phyloP scores from a whole-genome alignment of 2,888 invertebrate genomes.

The Drosophila formosana region DNA sequence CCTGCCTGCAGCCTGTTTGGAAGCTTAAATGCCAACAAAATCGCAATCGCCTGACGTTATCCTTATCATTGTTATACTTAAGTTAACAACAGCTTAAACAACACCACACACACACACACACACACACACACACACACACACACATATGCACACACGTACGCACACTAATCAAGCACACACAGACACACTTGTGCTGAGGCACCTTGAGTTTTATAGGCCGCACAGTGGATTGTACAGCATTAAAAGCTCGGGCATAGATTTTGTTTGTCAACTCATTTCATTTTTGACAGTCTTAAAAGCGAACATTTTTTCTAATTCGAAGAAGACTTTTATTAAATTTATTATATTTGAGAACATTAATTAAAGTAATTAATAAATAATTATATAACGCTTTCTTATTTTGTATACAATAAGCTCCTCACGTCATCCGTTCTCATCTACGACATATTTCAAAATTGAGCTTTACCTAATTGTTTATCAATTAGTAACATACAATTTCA shows the following conservation, averaged over 20 bases:
- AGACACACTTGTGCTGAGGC: slow-evolving; percentile 12
- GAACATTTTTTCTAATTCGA: too few species aligned
- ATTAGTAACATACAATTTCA: too few species aligned
- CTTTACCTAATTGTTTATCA: too few species aligned
- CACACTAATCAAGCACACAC: slow-evolving; percentile 66
- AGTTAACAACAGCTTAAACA: slow-evolving; percentile 80
- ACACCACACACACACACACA: slow-evolving; percentile 38
- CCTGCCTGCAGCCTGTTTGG: slow-evolving; percentile 33
- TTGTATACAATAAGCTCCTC: too few species aligned
- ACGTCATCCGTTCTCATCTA: too few species aligned
- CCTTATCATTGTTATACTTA: slow-evolving; percentile 82
- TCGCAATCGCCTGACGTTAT: slow-evolving; percentile 72
- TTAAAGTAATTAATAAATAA: too few species aligned
- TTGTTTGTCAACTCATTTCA: neutral
- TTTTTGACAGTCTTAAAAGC: neutral
- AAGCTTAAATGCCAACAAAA: slow-evolving; percentile 63
- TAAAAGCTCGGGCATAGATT: neutral
- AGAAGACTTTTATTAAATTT: too few species aligned
- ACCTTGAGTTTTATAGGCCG: slow-evolving; percentile 39
- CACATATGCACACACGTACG: slow-evolving; percentile 20
- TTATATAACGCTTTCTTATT: too few species aligned
- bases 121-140: slow-evolving; percentile 31
- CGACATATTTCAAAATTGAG: too few species aligned
- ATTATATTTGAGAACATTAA: too few species aligned
- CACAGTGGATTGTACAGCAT: slow-evolving; percentile 42